Base-by-base conservation (phyloP, 2,888 invertebrate genomes). In the Brachyopa scutellaris region DNA sequence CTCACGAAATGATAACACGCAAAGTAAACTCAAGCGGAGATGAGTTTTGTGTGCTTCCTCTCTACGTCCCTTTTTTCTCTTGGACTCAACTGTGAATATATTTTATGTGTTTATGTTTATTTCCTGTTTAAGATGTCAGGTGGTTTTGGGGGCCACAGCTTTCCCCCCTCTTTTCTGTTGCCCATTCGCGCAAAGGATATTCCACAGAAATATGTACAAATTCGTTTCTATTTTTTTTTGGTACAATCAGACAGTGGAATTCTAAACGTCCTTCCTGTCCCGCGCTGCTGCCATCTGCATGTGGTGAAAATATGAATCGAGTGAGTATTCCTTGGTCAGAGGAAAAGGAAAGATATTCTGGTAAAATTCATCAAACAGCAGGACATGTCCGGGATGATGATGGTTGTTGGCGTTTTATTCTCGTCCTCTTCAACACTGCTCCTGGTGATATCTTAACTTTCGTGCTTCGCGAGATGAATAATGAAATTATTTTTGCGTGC, bases 1-100 rank as follows among this genome's bases (percentile, higher is more conserved):
- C 82, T 82, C 64, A 77, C 57, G 59, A 72, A 77, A 77, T 77
- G 33, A 77, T 82, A 77, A 82, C 77, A 82, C 64, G 57, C 57
- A 15, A n/a, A 42, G 69, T 33, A 64, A 57, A 76, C 42, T 59
- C 64, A 31, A 82, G 45, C 59, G 77, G 64, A 66, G 70, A 76
- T 80, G 80, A 64, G 38, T 77, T 70, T 53, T 66, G 26, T 64
- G 15, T 66, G 21, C 55, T 8, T 53, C 23, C 15, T 15, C 17
- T 47, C 36, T 70, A 45, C 38, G 61, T 66, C 49, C 59, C 42
- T 7, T 31, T 61, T 38, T 40, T 31, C 45, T 36, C 55, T 47
- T 47, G 15, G 70, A 57, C 38, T 13, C 31, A 77, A 82, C 76
- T 76, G 70, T 51, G 69, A 70, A 76, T 76, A 31, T 76, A 59